A percentile compares a stretch with the other conserved stretches of the same genome.
Evolutionary conservation across 2,888 invertebrate species (phyloP).

Genomic region (Rhopalosiphum nymphaeae): DNA sequence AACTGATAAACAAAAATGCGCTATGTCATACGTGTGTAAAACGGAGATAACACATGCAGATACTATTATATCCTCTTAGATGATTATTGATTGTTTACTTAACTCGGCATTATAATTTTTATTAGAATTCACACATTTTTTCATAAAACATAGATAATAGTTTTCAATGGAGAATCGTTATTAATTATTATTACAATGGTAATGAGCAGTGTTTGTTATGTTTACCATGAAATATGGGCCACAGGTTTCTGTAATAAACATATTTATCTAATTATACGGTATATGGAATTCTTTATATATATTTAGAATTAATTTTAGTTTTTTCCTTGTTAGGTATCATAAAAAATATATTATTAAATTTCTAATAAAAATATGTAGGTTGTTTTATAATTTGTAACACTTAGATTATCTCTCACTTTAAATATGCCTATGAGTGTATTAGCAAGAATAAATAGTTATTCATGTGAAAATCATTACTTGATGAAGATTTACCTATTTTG

Average conservation of each 20-base stretch:
- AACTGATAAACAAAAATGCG: too few species aligned
- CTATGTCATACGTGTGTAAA: too few species aligned
- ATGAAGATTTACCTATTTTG: conserved; percentile 83
- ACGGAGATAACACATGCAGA: too few species aligned
- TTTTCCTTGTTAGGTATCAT: not conserved
- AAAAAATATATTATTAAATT: not conserved
- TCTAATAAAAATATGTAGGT: not conserved
- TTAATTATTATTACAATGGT: too few species aligned
- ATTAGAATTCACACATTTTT: not conserved
- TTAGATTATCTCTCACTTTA: not conserved
- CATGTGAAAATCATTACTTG: not conserved
- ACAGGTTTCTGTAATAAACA: not conserved
- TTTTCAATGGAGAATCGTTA: not conserved
- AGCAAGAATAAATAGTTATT: not conserved
- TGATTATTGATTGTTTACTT: too few species aligned
- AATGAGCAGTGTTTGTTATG: not conserved
- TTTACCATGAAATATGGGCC: too few species aligned
- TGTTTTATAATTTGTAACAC: not conserved
- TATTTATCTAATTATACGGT: not conserved
- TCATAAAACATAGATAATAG: not conserved
- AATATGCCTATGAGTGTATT: not conserved
- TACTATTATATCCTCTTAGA: too few species aligned
- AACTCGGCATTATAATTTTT: not conserved
- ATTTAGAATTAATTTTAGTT: not conserved
- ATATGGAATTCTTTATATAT: not conserved